Base-by-base conservation (phyloP, 2,888 invertebrate genomes). In the Molorchus minor region DNA sequence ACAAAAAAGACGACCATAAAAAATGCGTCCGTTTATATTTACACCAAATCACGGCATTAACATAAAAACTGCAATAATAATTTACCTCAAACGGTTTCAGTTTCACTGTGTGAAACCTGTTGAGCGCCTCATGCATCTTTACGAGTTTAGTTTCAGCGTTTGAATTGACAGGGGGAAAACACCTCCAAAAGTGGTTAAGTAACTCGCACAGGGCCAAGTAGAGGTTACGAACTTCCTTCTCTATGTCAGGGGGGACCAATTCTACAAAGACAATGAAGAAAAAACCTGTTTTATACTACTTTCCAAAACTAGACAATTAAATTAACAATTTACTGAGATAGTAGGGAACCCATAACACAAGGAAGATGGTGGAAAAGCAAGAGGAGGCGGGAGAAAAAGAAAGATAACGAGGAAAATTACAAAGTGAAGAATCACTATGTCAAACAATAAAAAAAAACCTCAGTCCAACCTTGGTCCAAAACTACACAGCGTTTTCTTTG, bases 151-250 rank as follows among this genome's bases (percentile, higher is more conserved):
- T 89, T 77, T 94, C 92, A 30, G 91, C 82, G 51, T 87, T 86
- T 15, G 88, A 84, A 1, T 89, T 88, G 0, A 89, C 89, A 0
- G 90, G 89, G 29, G 92, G 93, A 83, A 98, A 97, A 79, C 96
- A 93, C 40, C 89, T 86, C 98, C 98, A 99, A 82, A 98, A 93
- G 81, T 98, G 97, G 59, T 93, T 87, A 10, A 98, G 82, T 58
- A 99, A 81, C 82, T 98, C 98, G 61, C 93, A 90, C 2, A 93
- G 84, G 0, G 94, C 93, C 49, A 91, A 84, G 82, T 98, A 97
- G 49, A 96, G 82, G 63, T 92, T 88, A 56, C 90, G 87, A 8
- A 98, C 83, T 75, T 98, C 97, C 40, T 87, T 87, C 75, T 93
- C 92, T 59, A 95, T 86, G 72, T 93, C 92, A 8, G 86, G 78